These are phyloP conservation scores for Forficula auricularia DNA, from an alignment of 1,140 invertebrate genomes.

Conservation along the genomic window DNA sequence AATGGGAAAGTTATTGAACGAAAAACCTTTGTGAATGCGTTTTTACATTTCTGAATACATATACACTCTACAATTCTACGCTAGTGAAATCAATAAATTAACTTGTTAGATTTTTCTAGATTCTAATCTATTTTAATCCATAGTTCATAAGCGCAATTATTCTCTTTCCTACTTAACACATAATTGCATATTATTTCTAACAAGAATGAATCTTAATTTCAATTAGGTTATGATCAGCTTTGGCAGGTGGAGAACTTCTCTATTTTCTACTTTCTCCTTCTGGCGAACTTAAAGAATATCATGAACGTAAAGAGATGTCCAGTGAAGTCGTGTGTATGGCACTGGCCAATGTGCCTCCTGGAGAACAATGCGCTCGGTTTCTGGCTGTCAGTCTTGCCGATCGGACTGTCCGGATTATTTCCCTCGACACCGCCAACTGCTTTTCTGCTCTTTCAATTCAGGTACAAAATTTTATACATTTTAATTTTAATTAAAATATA, in stretches of 20 bases:
- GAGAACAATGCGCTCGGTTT: constrained; percentile 91
- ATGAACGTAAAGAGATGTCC: constrained; percentile 89
- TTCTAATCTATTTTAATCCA: too few species aligned
- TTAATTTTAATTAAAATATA: background rate
- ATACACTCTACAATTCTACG: too few species aligned
- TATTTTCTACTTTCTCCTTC: constrained; percentile 59
- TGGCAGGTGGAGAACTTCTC: constrained; percentile 92
- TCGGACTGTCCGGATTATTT: constrained; percentile 94
- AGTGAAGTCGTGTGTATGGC: constrained; percentile 98
- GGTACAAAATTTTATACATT: constrained; percentile 6
- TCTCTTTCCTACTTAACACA: too few species aligned
- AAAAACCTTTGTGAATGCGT: too few species aligned
- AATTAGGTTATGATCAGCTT: constrained; percentile 53
- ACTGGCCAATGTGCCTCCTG: constrained; percentile 79
- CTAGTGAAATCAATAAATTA: too few species aligned
- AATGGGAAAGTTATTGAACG: too few species aligned
- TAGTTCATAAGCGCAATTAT: too few species aligned
- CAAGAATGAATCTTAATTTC: too few species aligned
- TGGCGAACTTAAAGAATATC: constrained; percentile 95
- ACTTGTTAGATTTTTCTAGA: too few species aligned
- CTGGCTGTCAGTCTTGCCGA: constrained; percentile 92
- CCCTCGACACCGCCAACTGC: constrained; percentile 75
- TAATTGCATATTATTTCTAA: too few species aligned
- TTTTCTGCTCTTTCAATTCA: background rate
- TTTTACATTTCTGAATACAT: too few species aligned